Base-by-base conservation (phyloP, 2,797 vertebrate genomes). In the Acanthurus lineatus region DNA sequence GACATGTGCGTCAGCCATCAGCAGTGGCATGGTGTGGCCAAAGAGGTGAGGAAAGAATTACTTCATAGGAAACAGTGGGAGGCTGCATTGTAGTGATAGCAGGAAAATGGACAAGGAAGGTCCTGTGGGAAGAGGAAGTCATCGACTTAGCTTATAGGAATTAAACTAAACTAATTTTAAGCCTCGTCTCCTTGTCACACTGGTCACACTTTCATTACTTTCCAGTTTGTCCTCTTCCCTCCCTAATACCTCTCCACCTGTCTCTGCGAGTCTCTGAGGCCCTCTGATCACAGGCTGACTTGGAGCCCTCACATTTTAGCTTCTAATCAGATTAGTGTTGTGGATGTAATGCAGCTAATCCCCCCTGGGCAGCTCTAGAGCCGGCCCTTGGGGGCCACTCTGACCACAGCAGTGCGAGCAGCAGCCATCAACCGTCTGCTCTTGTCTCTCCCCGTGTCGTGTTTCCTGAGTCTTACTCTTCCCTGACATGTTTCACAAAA, bases 1-100 rank as follows among this genome's bases (percentile, higher is more conserved):
- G 98, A 98, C 16, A 94, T 96, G 86, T 99, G 98, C 15, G 94
- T 97, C 76, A 97, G 96, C 86, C 96, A 98, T 57, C 97, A 97
- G 93, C 97, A 97, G 89, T 99, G 98, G 98, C 96, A 98, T 71
- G 90, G 93, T 0, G 95, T 98, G 52, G 97, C 97, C 73, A 98
- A 96, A 91, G 97, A 98, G 97, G 98, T 99, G 93, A 95, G 80
- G 52, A 47, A 28, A 19, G 40, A 60, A 9, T 65, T 0, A 71
- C 52, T 32, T 73, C 51, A 64, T 3, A 57, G 76, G 75, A 77
- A 73, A 54, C 52, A 42, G 61, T 58, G 51, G 62, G 76, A 73
- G 83, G 69, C 35, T 70, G 60, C 3, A 28, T 63, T 28, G 69
- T 22, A 0, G 19, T 53, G 54, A 85, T 81, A 52, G 32, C 63